Evolutionary conservation across 2,888 invertebrate genomes (phyloP).

Genomic region (Tinea semifulvella): DNA sequence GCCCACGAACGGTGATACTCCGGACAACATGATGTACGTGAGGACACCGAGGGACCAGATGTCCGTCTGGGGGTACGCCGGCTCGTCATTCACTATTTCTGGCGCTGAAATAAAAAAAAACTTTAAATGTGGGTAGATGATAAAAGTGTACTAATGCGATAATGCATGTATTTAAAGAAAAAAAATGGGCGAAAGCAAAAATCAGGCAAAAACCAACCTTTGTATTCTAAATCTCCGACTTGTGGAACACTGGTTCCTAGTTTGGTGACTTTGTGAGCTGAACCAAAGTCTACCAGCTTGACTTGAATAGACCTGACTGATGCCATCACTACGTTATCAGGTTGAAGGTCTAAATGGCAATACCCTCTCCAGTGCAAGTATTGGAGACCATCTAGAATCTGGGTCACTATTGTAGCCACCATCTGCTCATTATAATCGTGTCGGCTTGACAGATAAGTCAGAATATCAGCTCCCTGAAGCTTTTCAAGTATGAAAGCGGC

Average conservation of each 20-base stretch:
- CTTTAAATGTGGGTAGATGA: neutral
- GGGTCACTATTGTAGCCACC: conserved; percentile 86
- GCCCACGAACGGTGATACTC: conserved; percentile 91
- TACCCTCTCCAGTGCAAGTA: conserved; percentile 95
- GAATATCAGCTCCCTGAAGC: conserved; percentile 89
- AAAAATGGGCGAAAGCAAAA: neutral
- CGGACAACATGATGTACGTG: conserved; percentile 91
- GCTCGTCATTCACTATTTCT: conserved; percentile 87
- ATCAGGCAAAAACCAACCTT: conserved; percentile 49
- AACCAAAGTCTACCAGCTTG: conserved; percentile 93
- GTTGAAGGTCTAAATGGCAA: conserved; percentile 90
- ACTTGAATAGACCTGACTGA: conserved; percentile 85
- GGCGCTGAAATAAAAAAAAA: conserved; percentile 68
- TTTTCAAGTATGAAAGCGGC: conserved; percentile 83
- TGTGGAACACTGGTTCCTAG: conserved; percentile 77
- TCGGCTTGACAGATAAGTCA: conserved; percentile 86
- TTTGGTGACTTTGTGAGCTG: conserved; percentile 83
- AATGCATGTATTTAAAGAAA: neutral
- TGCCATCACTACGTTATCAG: conserved; percentile 94
- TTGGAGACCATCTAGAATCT: conserved; percentile 89
- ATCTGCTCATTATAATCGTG: conserved; percentile 94
- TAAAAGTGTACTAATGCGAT: too few relatives aligned
- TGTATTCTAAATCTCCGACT: conserved; percentile 79
- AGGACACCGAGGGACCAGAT: conserved; percentile 96
- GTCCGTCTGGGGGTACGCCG: conserved; percentile 90